These are phyloP conservation scores for Andrena minutula DNA, from an alignment of 2,888 invertebrate species.

Conservation along the genomic window DNA sequence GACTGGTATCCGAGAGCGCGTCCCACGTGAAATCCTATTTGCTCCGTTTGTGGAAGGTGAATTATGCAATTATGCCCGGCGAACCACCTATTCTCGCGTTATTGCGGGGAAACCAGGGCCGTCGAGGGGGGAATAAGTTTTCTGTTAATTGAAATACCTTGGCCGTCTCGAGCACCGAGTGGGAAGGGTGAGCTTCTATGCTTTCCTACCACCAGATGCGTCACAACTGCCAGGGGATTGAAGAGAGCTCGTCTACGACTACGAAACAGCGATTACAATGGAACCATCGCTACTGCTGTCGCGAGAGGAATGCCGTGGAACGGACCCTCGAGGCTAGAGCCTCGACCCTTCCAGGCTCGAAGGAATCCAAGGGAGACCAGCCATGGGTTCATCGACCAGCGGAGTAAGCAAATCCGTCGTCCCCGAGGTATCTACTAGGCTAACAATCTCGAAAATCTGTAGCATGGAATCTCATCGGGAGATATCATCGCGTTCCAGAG, in stretches of 20 bases:
- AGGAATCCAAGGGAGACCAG: neutral
- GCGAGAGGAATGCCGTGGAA: too few species aligned
- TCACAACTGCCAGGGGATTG: too few species aligned
- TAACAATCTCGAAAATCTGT: constrained; percentile 20
- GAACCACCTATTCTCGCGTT: constrained; percentile 2
- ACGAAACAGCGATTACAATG: too few species aligned
- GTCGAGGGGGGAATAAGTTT: neutral
- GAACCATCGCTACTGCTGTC: too few species aligned
- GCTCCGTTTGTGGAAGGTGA: constrained; percentile 26
- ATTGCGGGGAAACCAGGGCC: neutral
- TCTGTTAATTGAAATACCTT: too few species aligned
- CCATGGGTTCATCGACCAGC: neutral
- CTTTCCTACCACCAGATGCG: too few species aligned
- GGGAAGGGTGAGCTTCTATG: too few species aligned
- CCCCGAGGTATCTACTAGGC: neutral
- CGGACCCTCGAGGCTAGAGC: neutral
- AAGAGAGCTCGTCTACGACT: too few species aligned
- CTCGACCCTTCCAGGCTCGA: neutral
- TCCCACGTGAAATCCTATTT: constrained; percentile 18
- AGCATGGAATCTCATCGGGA: constrained; percentile 3
- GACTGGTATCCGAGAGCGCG: constrained; percentile 39
- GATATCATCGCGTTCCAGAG: constrained; percentile 51
- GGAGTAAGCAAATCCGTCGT: neutral
- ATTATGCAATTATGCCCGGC: constrained; percentile 53
- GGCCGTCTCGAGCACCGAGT: too few species aligned